Percentiles rank a stretch among this genome's conserved stretches.
phyloP scores from a whole-genome alignment of 2,888 invertebrate species.

The Chirona hameri region DNA sequence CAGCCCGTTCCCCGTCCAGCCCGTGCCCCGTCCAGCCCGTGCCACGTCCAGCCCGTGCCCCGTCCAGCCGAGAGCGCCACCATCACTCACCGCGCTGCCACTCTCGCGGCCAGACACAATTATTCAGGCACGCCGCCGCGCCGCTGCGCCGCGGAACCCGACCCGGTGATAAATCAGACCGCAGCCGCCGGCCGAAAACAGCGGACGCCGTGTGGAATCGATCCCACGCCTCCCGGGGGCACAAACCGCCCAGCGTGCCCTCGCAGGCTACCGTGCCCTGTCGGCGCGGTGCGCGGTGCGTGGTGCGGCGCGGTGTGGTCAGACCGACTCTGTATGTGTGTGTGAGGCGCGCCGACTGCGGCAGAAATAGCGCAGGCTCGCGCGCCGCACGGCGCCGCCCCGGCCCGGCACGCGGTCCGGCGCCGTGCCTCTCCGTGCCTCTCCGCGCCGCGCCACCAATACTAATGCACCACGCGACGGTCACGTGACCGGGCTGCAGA shows the following conservation, averaged over 20 bases:
- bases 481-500: background rate
- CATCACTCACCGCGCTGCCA: background rate
- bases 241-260: no score
- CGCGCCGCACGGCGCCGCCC: background rate
- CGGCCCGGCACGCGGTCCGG: background rate
- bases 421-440: background rate
- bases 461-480: background rate
- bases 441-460: background rate
- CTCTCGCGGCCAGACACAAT: background rate
- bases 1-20: no score
- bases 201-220: background rate
- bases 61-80: background rate
- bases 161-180: background rate
- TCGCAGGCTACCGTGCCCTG: background rate
- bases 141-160: background rate
- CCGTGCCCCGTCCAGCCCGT: background rate
- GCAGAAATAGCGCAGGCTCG: slow-evolving; percentile 1
- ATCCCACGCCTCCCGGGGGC: background rate
- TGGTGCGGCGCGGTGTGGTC: background rate
- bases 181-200: background rate
- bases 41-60: background rate
- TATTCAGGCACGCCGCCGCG: background rate
- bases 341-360: background rate
- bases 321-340: background rate
- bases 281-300: background rate